These are phyloP conservation scores for Piprites chloris DNA, from an alignment of 2,113 vertebrate genomes.

Conservation along the genomic window DNA sequence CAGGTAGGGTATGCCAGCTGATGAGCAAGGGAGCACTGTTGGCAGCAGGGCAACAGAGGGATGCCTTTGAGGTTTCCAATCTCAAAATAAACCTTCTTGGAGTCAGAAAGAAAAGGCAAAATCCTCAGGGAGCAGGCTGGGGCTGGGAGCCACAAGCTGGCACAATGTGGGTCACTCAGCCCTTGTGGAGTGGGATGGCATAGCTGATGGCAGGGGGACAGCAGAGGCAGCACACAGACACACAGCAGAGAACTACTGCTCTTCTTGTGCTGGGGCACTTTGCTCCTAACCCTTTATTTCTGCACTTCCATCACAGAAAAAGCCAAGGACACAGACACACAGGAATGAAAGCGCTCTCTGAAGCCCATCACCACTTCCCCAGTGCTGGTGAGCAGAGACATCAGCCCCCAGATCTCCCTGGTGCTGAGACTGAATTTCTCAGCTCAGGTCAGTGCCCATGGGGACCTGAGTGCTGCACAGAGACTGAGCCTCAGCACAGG, in stretches of 20 bases:
- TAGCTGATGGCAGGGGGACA: background rate
- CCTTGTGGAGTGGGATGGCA: background rate
- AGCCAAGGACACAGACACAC: background rate
- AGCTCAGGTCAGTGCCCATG: background rate
- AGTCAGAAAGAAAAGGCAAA: background rate
- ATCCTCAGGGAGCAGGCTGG: background rate
- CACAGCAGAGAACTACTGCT: background rate
- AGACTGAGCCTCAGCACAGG: background rate
- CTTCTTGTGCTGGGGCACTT: fast-evolving
- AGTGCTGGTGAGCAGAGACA: background rate
- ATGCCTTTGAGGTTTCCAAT: background rate
- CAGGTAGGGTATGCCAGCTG: background rate
- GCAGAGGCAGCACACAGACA: too few relatives aligned
- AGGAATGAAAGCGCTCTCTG: background rate
- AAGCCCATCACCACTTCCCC: background rate
- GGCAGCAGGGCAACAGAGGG: background rate
- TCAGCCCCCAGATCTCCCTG: background rate
- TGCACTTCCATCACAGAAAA: fast-evolving
- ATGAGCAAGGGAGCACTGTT: background rate
- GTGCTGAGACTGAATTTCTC: background rate
- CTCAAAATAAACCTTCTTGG: background rate
- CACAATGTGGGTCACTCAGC: background rate
- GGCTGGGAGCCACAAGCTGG: background rate
- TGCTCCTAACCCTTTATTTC: background rate
- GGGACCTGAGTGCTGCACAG: background rate